Evolutionary conservation across 1,140 invertebrate species (phyloP).

Genomic region (Apis cerana): DNA sequence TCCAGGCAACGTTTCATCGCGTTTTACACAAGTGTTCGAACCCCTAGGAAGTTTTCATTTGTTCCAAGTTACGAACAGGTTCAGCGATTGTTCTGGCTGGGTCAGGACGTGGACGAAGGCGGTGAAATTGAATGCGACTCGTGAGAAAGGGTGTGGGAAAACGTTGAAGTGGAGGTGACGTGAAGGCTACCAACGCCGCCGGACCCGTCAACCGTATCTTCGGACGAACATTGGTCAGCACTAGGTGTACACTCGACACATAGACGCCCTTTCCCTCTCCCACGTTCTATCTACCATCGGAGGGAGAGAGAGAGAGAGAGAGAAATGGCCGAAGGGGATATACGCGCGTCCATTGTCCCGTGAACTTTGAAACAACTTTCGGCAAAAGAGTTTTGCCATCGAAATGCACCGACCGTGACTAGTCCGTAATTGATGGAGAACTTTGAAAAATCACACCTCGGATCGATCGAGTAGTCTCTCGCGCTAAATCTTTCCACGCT

Average conservation of each 20-base stretch:
- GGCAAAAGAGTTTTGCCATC: slow-evolving; percentile 66
- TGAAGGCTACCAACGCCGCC: slow-evolving; percentile 63
- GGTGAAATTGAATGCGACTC: slow-evolving; percentile 77
- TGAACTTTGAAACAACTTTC: slow-evolving; percentile 79
- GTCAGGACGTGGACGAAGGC: slow-evolving; percentile 74
- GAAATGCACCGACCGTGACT: slow-evolving; percentile 50
- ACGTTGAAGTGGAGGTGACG: slow-evolving; percentile 74
- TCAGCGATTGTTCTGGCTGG: slow-evolving; percentile 59
- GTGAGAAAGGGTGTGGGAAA: slow-evolving; percentile 64
- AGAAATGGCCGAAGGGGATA: slow-evolving; percentile 72
- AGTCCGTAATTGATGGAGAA: slow-evolving; percentile 10
- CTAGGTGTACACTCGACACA: slow-evolving; percentile 63
- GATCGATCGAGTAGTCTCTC: neutral
- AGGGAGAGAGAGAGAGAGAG: slow-evolving; percentile 51
- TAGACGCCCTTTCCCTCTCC: slow-evolving; percentile 61
- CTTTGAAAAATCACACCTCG: slow-evolving; percentile 21
- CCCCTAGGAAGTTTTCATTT: slow-evolving; percentile 63
- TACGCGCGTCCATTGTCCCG: slow-evolving; percentile 76
- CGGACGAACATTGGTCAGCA: slow-evolving; percentile 77
- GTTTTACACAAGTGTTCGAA: slow-evolving; percentile 57
- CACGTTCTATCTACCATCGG: slow-evolving; percentile 58
- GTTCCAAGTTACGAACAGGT: slow-evolving; percentile 66
- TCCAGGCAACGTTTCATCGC: slow-evolving; percentile 2
- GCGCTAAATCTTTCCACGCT: too few relatives aligned
- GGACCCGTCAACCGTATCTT: slow-evolving; percentile 79